Evolutionary conservation across 2,797 vertebrate species (phyloP).

Genomic region (Tragopan temminckii): DNA sequence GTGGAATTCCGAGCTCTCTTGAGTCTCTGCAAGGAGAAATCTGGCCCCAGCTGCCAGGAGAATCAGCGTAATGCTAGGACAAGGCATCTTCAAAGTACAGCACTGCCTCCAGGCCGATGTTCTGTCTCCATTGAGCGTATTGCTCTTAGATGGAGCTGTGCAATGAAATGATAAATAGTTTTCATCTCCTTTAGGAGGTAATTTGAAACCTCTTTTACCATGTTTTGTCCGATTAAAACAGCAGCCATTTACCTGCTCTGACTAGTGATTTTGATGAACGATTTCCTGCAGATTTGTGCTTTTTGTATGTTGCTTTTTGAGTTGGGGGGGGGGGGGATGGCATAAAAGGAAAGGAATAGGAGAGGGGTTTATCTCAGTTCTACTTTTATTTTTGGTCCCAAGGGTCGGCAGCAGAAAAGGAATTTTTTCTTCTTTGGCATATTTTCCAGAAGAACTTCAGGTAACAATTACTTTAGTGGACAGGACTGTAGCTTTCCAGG

Average conservation of each 20-base stretch:
- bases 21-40: neutral
- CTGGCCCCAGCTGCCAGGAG: neutral
- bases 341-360: neutral
- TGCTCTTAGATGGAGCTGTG: neutral
- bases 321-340: neutral
- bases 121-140: neutral
- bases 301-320: neutral
- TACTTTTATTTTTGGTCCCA: neutral
- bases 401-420: neutral
- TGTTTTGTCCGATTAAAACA: neutral
- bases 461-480: neutral
- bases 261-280: neutral
- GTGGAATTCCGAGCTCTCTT: neutral
- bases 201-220: neutral
- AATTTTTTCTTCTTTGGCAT: neutral
- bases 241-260: neutral
- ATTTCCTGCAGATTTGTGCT: neutral
- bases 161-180: constrained; percentile 1
- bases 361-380: neutral
- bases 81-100: neutral
- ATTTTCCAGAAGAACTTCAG: neutral
- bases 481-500: neutral
- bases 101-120: neutral
- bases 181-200: neutral
- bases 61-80: neutral